Percentiles rank a stretch among this genome's conserved stretches.
phyloP scores from a whole-genome alignment of 2,797 vertebrate species.

The Calcarius lapponicus region DNA sequence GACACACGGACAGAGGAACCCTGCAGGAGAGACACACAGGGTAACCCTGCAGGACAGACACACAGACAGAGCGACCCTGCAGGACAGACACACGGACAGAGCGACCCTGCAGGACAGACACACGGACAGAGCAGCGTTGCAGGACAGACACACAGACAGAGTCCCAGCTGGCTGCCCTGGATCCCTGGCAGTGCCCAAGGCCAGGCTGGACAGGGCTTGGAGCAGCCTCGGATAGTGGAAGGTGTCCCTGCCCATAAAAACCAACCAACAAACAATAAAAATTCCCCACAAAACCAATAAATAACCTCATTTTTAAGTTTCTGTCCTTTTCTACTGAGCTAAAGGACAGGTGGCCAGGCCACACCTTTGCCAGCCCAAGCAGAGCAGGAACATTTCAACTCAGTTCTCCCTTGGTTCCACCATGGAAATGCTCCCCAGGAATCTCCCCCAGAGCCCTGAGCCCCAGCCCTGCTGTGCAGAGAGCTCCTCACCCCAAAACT shows the following conservation, averaged over 20 bases:
- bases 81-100: not conserved
- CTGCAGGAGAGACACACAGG: too few relatives aligned
- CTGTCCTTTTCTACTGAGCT: not conserved
- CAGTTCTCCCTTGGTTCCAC: not conserved
- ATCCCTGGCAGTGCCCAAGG: not conserved
- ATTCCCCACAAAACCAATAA: not conserved
- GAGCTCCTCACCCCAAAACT: too few relatives aligned
- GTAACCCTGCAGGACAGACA: not conserved
- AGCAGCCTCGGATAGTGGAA: accelerated
- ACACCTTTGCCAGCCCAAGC: not conserved
- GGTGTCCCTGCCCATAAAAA: not conserved
- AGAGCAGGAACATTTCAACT: not conserved
- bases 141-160: not conserved
- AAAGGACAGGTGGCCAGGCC: not conserved
- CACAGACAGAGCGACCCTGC: not conserved
- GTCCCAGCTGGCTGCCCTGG: not conserved
- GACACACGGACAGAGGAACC: too few relatives aligned
- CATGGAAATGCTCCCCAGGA: accelerated
- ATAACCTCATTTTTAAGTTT: not conserved
- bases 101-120: not conserved
- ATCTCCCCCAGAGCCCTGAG: not conserved
- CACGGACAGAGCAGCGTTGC: not conserved
- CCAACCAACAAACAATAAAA: too few relatives aligned
- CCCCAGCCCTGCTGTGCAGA: not conserved
- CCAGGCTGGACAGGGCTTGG: not conserved